phyloP scores from a whole-genome alignment of 1,140 invertebrate species.

The Musca vetustissima region DNA sequence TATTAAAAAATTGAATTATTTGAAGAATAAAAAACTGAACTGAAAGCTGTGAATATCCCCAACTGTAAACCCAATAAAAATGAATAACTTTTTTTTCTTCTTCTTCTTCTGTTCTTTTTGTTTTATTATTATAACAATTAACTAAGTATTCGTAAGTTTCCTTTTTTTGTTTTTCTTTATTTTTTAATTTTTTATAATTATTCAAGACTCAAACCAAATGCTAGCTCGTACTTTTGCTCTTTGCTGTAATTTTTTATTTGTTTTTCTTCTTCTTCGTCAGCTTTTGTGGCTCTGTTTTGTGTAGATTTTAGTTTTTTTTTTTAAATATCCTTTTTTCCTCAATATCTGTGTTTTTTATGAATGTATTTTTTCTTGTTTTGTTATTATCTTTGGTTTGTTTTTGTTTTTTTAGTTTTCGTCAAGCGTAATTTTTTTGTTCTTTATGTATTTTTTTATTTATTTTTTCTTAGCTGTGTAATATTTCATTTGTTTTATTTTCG shows the following conservation, averaged over 20 bases:
- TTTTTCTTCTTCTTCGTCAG: slow-evolving; percentile 9
- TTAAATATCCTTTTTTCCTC: slow-evolving; percentile 21
- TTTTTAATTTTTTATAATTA: background rate
- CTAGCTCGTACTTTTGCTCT: slow-evolving; percentile 2
- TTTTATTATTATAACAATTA: no score
- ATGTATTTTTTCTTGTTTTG: slow-evolving; percentile 20
- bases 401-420: slow-evolving; percentile 23
- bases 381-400: background rate
- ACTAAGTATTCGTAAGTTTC: no score
- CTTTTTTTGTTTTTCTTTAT: no score
- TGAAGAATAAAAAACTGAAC: no score
- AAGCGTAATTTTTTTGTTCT: slow-evolving; percentile 27
- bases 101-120: no score
- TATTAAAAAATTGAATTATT: no score
- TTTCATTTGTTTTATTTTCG: slow-evolving; percentile 16
- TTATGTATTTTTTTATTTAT: slow-evolving; percentile 6
- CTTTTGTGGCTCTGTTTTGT: slow-evolving; percentile 16
- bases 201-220: slow-evolving; percentile 9
- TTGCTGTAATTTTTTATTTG: slow-evolving; percentile 22
- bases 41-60: no score
- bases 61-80: no score
- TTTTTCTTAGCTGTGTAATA: slow-evolving; percentile 21
- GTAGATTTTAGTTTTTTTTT: slow-evolving; percentile 19
- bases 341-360: slow-evolving; percentile 18
- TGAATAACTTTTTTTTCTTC: no score